phyloP scores from a whole-genome alignment of 2,113 vertebrate species.

The Urocynchramus pylzowi region DNA sequence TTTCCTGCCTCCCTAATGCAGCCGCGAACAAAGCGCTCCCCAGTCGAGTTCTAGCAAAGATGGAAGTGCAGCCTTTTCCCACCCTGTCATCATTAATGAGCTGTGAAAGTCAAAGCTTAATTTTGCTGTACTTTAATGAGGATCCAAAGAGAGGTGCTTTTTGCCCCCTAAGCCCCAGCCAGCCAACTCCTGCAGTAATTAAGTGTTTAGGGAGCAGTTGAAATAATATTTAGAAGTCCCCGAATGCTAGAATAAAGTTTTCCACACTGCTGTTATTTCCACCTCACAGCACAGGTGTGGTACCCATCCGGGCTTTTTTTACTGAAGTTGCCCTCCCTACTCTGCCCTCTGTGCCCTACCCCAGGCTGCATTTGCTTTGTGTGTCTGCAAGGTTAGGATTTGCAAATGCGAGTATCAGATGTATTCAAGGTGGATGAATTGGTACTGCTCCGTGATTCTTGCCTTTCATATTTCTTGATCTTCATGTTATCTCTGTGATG shows the following conservation, averaged over 20 bases:
- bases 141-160: background rate
- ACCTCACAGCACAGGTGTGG: slow-evolving; percentile 1
- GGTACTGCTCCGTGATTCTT: background rate
- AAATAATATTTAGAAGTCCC: slow-evolving; percentile 39
- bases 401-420: background rate
- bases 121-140: slow-evolving; percentile 51
- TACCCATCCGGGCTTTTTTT: background rate
- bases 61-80: slow-evolving; percentile 37
- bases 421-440: background rate
- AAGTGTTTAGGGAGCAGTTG: slow-evolving; percentile 22
- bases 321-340: background rate
- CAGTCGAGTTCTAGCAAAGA: background rate
- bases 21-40: background rate
- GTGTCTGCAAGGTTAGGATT: background rate
- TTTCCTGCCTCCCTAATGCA: background rate
- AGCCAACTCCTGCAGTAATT: slow-evolving; percentile 33
- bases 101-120: slow-evolving; percentile 55
- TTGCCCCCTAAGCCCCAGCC: slow-evolving; percentile 22
- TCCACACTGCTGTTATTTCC: background rate
- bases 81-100: slow-evolving; percentile 49
- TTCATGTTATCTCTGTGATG: background rate
- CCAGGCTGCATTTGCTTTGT: background rate
- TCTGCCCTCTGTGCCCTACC: background rate
- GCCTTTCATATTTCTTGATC: background rate
- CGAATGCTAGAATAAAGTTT: slow-evolving; percentile 9